Evolutionary conservation across 1,140 invertebrate species (phyloP), one percentile per base, ranked within the genome.

Genomic region (Theocolax elegans): DNA sequence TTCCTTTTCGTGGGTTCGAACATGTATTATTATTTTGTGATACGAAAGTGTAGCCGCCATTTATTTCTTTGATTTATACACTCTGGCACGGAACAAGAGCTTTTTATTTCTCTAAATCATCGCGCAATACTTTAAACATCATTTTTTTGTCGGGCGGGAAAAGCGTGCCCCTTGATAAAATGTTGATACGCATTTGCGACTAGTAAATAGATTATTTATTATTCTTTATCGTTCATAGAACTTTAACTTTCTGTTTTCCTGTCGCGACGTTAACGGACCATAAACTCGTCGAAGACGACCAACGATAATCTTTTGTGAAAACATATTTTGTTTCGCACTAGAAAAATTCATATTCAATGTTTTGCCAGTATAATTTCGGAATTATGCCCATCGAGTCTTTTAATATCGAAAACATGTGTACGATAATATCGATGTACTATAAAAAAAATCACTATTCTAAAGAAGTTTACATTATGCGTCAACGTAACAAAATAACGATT

Each of bases 401-500:
- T 38, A 58, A 25, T 70, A 54, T 64, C 31, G 42, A 64, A 38
- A 63, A 21, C 56, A 31, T 56, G 9, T 68, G 31, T 69, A 70
- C 35, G 35, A 72, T 75, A 74, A 67, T 64, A 75, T 48, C 56
- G 15, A 77, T 80, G 72, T 75, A 77, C 56, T 72, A 77, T 76
- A 56, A 67, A 77, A 35, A n/a, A 58, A 75, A 80, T 73, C 68
- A 75, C 78, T 76, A 78, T 79, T 81, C 77, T 82, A 79, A 80
- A 80, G 59, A 73, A 73, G 70, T 80, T 81, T 77, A 79, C 77
- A 76, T 75, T 66, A 75, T 44, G 56, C 74, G 73, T 77, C 76
- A 79, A 67, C 78, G 77, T 65, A 72, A 74, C 71, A 76, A 71
- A 77, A 71, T 80, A 81, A 82, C 66, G 62, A 78, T 79, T 74